These are phyloP conservation scores for Stenoptilia bipunctidactyla DNA, from an alignment of 2,888 invertebrate genomes.

Conservation along the genomic window DNA sequence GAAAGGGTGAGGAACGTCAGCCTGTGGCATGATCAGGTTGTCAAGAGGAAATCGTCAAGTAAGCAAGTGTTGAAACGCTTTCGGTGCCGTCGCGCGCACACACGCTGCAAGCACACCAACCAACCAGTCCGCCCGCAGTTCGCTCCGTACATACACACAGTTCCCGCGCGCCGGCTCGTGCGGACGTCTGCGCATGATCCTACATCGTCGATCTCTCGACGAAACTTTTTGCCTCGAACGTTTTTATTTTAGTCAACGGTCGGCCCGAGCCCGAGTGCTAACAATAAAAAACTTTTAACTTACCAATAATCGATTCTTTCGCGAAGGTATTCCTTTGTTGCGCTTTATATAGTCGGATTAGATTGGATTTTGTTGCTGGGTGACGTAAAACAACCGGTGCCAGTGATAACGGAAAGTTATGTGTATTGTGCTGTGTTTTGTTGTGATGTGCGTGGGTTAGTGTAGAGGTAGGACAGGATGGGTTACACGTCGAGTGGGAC, in stretches of 20 bases:
- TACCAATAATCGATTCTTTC: neutral
- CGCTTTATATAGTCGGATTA: constrained; percentile 19
- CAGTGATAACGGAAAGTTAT: constrained; percentile 54
- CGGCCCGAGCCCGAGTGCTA: constrained; percentile 21
- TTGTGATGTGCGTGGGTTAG: constrained; percentile 46
- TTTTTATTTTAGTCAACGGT: constrained; percentile 26
- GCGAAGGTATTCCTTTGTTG: constrained; percentile 2
- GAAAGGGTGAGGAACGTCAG: no score
- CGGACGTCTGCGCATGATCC: neutral
- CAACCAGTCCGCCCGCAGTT: neutral
- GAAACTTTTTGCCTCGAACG: constrained; percentile 26
- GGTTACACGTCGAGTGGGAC: constrained; percentile 90
- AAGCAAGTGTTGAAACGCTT: no score
- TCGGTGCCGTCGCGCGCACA: no score
- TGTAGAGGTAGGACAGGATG: constrained; percentile 65
- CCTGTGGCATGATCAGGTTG: no score
- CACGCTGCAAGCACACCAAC: no score
- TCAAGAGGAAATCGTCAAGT: no score
- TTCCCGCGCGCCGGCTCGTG: neutral
- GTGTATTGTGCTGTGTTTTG: constrained; percentile 61
- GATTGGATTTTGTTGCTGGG: constrained; percentile 17
- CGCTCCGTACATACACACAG: constrained; percentile 13
- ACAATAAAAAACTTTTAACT: constrained; percentile 14
- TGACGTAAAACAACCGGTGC: constrained; percentile 38
- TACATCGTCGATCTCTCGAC: neutral